Evolutionary conservation across 2,113 vertebrate genomes (phyloP), one percentile per base, ranked within the genome.

Genomic region (Propithecus coquereli): DNA sequence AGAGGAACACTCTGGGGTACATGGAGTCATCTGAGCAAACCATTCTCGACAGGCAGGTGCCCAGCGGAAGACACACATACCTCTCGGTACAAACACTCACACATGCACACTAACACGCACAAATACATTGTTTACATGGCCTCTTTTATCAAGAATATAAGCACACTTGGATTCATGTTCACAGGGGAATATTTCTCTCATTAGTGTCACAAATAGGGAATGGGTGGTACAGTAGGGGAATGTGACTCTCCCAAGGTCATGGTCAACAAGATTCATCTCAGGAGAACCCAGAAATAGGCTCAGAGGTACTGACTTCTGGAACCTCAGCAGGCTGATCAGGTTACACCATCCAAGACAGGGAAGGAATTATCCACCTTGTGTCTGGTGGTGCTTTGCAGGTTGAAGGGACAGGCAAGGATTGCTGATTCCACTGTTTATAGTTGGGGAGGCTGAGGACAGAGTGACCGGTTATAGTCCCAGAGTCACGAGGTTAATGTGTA

Each of bases 101-200:
- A 25, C 8, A 59, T 9, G 9, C 43, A 16, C n/a, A 25, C 90
- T 20, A 5, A 8, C 25, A 73, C 10, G 23, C 32, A 70, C 20
- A 34, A 4, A 30, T 25, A 25, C 3, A 0, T 59, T n/a, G 11
- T 82, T 85, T 61, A 40, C 0, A 32, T 0, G 47, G 27, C 12
- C 40, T 90, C 45, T 73, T 37, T 71, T 32, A n/a, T 45, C 8
- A 27, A 83, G 18, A 12, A 40, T 9, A n/a, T 68, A 66, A 57
- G 20, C 30, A 71, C 7, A 25, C n/a, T 32, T 27, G 45, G 43
- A 18, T 73, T 70, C 43, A 18, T 8, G 12, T 25, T 82, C 54
- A 37, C 6, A 34, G 54, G 65, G 57, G 91, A 17, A 57, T 73
- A 12, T 43, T 87, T 79, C 25, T 45, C 40, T 34, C n/a, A 13